These are phyloP conservation scores for Acheta domesticus DNA, from an alignment of 2,888 invertebrate species.

Conservation along the genomic window DNA sequence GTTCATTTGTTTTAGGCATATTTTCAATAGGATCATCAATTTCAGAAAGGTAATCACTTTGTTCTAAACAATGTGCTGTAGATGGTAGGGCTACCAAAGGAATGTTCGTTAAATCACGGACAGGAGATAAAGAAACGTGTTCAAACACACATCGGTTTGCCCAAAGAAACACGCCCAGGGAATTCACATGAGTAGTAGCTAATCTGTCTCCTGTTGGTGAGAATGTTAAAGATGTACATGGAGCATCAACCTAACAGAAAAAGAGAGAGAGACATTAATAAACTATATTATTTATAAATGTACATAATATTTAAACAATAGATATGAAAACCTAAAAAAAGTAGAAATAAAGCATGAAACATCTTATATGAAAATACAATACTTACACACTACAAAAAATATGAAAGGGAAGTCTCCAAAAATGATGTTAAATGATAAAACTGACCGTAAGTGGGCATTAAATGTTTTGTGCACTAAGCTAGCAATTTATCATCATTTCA, in stretches of 20 bases:
- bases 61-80: slow-evolving; percentile 28
- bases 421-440: too few species aligned
- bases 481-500: too few species aligned
- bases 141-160: slow-evolving; percentile 82
- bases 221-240: slow-evolving; percentile 81
- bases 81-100: slow-evolving; percentile 44
- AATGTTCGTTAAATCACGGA: slow-evolving; percentile 47
- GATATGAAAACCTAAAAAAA: too few species aligned
- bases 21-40: slow-evolving; percentile 31
- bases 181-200: slow-evolving; percentile 83
- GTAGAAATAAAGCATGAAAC: too few species aligned
- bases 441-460: too few species aligned
- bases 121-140: slow-evolving; percentile 73
- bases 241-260: slow-evolving; percentile 61
- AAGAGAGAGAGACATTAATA: slow-evolving; percentile 20
- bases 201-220: slow-evolving; percentile 88
- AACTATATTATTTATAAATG: background rate
- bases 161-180: slow-evolving; percentile 91
- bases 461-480: too few species aligned
- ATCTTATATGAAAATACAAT: too few species aligned
- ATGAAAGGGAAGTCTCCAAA: too few species aligned
- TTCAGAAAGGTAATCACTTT: slow-evolving; percentile 42
- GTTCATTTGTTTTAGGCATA: slow-evolving; percentile 67
- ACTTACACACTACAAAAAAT: too few species aligned
- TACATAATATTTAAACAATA: too few species aligned